Conservation (phyloP, 2,797 vertebrate genomes). For the Neosilurus hyrtlii region DNA sequence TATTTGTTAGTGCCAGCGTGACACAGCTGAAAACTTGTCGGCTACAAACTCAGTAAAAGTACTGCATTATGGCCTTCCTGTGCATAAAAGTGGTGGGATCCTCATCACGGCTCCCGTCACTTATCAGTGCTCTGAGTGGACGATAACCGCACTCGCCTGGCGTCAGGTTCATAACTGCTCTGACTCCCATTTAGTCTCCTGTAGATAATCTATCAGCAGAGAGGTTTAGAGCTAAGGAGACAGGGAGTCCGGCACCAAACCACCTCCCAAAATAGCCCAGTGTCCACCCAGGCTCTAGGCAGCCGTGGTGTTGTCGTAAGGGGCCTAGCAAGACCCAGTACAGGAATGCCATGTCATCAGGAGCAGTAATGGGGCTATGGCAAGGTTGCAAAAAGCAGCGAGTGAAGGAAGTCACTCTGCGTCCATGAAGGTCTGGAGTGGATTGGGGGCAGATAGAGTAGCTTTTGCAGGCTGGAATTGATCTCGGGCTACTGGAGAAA, state of each 20-base stretch:
- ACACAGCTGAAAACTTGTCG: neutral
- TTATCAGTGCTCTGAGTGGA: constrained; percentile 65
- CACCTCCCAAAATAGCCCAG: constrained; percentile 80
- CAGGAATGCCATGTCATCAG: constrained; percentile 85
- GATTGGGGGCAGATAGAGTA: constrained; percentile 30
- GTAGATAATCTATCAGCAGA: constrained; percentile 72
- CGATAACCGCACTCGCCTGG: constrained; percentile 67
- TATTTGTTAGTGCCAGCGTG: neutral
- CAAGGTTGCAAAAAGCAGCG: constrained; percentile 68
- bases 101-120: constrained; percentile 52
- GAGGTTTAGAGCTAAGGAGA: constrained; percentile 66
- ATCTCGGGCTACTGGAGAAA: constrained; percentile 31
- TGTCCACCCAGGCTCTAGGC: constrained; percentile 70
- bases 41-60: constrained; percentile 5
- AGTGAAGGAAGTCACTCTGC: constrained; percentile 37
- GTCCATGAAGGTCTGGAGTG: constrained; percentile 22
- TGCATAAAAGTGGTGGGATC: constrained; percentile 43
- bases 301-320: constrained; percentile 59
- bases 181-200: constrained; percentile 69
- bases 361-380: constrained; percentile 74
- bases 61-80: constrained; percentile 34
- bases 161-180: constrained; percentile 73
- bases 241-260: constrained; percentile 81
- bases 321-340: constrained; percentile 64
- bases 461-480: constrained; percentile 30